Percentiles rank a stretch among this genome's conserved stretches.
phyloP scores from a whole-genome alignment of 23 tunicate species.

The Pegea sp. region DNA sequence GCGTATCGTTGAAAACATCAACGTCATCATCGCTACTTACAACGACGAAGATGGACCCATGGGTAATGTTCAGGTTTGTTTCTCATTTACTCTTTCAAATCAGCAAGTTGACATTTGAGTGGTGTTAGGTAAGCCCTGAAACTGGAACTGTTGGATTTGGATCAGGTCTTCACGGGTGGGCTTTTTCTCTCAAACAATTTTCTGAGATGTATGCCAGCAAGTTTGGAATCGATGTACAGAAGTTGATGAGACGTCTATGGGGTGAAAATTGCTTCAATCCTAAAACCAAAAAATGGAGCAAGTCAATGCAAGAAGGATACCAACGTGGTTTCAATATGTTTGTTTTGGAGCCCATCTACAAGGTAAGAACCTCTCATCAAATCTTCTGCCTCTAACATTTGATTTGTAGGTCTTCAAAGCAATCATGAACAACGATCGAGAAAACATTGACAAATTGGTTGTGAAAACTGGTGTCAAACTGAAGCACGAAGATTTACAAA shows the following conservation, averaged over 20 bases:
- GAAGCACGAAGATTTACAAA: slow-evolving; percentile 79
- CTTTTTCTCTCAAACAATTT: slow-evolving; percentile 89
- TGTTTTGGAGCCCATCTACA: slow-evolving; percentile 67
- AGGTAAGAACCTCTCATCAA: slow-evolving; percentile 12
- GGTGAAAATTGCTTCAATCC: slow-evolving; percentile 67
- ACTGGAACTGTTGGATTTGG: slow-evolving; percentile 95
- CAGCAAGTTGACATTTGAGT: too few relatives aligned
- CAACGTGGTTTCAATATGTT: slow-evolving; percentile 44
- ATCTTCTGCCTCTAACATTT: neutral
- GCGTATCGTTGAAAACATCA: slow-evolving; percentile 88
- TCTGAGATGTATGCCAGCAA: slow-evolving; percentile 86
- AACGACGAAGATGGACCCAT: slow-evolving; percentile 66
- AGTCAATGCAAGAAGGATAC: slow-evolving; percentile 14
- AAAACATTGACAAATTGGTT: slow-evolving; percentile 26
- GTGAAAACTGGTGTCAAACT: slow-evolving; percentile 29
- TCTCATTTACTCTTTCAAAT: too few relatives aligned
- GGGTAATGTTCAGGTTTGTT: slow-evolving; percentile 52
- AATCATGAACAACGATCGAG: slow-evolving; percentile 50
- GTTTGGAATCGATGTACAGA: slow-evolving; percentile 36
- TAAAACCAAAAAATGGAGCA: slow-evolving; percentile 81
- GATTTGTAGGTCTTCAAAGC: slow-evolving; percentile 34
- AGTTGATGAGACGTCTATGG: slow-evolving; percentile 81
- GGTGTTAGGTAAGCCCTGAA: slow-evolving; percentile 41
- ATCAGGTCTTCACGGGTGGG: slow-evolving; percentile 97
- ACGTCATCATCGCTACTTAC: slow-evolving; percentile 93